A percentile compares a stretch with the other conserved stretches of the same genome.
These are phyloP conservation scores for Diploptera punctata DNA, from an alignment of 2,888 invertebrate genomes.

Conservation along the genomic window DNA sequence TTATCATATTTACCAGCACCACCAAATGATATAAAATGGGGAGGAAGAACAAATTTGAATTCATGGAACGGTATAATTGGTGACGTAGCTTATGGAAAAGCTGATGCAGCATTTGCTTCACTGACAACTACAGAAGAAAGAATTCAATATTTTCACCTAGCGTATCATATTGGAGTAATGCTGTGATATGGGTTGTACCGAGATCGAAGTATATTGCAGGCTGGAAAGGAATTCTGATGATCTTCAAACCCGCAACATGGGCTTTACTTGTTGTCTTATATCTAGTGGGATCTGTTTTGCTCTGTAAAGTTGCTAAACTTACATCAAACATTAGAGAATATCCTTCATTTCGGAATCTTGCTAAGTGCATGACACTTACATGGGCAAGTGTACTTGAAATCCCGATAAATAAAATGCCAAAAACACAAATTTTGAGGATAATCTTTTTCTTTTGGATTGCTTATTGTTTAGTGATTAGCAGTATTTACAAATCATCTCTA, in stretches of 20 bases:
- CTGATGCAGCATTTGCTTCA: background rate
- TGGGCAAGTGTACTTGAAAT: background rate
- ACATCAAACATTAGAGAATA: background rate
- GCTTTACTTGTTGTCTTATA: background rate
- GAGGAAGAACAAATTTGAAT: background rate
- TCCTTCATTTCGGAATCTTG: background rate
- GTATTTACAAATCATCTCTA: background rate
- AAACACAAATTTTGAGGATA: background rate
- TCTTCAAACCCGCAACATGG: background rate
- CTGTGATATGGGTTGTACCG: background rate
- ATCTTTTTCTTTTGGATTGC: background rate
- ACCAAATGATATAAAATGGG: background rate
- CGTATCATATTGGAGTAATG: background rate
- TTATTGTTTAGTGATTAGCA: background rate
- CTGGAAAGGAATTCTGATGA: background rate
- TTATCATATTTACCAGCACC: background rate
- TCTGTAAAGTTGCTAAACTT: background rate
- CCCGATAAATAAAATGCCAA: background rate
- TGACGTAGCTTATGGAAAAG: background rate
- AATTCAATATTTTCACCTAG: background rate
- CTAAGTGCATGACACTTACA: background rate
- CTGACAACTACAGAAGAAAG: background rate
- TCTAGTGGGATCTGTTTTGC: background rate
- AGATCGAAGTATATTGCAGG: background rate
- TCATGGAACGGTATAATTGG: background rate